phyloP scores from a whole-genome alignment of 2,797 vertebrate species.

The Bothrops alternatus region DNA sequence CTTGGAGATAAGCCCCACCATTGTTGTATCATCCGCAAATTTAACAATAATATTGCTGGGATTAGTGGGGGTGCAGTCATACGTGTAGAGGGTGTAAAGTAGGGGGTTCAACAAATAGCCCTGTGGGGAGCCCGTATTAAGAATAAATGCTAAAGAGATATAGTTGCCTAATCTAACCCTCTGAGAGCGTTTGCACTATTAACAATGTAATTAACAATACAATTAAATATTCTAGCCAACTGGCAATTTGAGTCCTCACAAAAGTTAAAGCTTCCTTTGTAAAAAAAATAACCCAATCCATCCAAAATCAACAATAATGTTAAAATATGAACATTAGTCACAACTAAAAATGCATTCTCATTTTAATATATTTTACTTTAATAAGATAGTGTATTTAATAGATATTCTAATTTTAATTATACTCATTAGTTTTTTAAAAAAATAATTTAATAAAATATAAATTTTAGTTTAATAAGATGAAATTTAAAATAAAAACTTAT shows the following conservation, averaged over 20 bases:
- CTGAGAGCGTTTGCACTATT: too few relatives aligned
- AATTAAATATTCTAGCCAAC: constrained; percentile 12
- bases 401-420: background rate
- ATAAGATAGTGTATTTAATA: background rate
- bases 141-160: too few relatives aligned
- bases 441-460: background rate
- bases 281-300: constrained; percentile 7
- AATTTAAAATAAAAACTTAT: background rate
- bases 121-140: too few relatives aligned
- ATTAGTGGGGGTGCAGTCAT: too few relatives aligned
- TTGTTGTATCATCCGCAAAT: too few relatives aligned
- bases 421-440: background rate
- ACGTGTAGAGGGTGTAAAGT: too few relatives aligned
- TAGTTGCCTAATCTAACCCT: too few relatives aligned
- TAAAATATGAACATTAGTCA: background rate
- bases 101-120: too few relatives aligned
- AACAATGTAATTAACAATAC: background rate
- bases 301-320: background rate
- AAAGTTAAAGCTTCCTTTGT: constrained; percentile 14
- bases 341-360: background rate
- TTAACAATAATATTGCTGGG: too few relatives aligned
- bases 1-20: too few relatives aligned
- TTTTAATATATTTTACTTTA: background rate
- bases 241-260: constrained; percentile 13
- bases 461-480: background rate